Percentiles rank a stretch among this genome's conserved stretches.
Conservation (phyloP, 2,888 invertebrate species). For the Dryobota labecula region DNA sequence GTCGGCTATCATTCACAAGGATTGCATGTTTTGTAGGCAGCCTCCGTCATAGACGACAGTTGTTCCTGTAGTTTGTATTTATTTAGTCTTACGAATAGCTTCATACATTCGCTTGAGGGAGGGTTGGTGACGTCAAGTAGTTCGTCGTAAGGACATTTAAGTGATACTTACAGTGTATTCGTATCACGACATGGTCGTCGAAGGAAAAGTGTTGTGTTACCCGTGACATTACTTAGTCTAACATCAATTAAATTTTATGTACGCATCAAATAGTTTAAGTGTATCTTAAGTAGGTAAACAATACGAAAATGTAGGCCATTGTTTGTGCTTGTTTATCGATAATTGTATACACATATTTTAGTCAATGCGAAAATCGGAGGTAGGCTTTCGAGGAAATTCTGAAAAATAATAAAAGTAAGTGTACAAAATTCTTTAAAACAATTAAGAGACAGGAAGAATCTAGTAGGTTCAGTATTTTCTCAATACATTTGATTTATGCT, state of each 20-base stretch:
- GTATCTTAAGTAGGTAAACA: conserved; percentile 42
- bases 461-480: background rate
- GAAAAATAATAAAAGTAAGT: background rate
- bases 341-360: background rate
- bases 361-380: background rate
- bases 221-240: conserved; percentile 40
- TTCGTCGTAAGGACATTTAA: conserved; percentile 65
- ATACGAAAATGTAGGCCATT: conserved; percentile 4
- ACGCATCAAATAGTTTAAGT: conserved; percentile 51
- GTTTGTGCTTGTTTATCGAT: background rate
- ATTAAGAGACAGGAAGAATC: background rate
- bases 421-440: background rate
- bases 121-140: conserved; percentile 70
- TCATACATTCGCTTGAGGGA: conserved; percentile 70
- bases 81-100: conserved; percentile 78
- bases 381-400: background rate
- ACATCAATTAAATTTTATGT: conserved; percentile 61
- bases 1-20: conserved; percentile 84
- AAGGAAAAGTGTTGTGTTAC: conserved; percentile 54
- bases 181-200: conserved; percentile 48
- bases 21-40: conserved; percentile 85
- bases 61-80: conserved; percentile 81
- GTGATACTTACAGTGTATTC: conserved; percentile 63
- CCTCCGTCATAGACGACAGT: conserved; percentile 78
- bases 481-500: background rate